Base-by-base conservation (phyloP, 2,888 invertebrate species). In the Drosophila neonasuta region DNA sequence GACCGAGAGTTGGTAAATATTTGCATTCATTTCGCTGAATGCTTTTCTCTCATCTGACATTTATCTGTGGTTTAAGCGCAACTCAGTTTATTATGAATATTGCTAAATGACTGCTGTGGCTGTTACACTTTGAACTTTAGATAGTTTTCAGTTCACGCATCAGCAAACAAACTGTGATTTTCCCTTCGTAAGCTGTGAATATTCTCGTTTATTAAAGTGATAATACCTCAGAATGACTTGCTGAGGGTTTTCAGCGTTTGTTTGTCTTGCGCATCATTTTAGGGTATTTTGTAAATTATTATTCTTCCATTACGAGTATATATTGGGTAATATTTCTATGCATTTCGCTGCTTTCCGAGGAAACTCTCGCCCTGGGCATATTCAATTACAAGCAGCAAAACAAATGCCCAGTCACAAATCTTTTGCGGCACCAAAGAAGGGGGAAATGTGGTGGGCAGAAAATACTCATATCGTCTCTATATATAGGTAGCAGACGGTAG, bases 361-460 rank as follows among this genome's bases (percentile, higher is more conserved):
- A 34, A n/a, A 29, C 17, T 34, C 46, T 13, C 34, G 34, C 36
- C 46, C 8, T 13, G 32, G 24, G 57, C 61, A 67, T 64, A 72
- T 83, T 86, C 86, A 86, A 80, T 80, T 83, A 83, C 64, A 70
- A 17, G 48, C 56, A 10, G 51, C 64, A 64, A 59, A 83, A 86
- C 68, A 80, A 86, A 83, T 86, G 78, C 45, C 24, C 60, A 67
- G 65, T 55, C 71, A 83, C 83, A 83, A 80, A 80, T 80, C 86
- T 77, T 74, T 24, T 52, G 46, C 29, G 11, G 15, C 34, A 46
- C 10, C 15, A 13, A 15, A 13, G 2, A 15, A 39, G 13, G 24
- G 55, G 34, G 20, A 34, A 20, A 10, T n/a, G 24, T 10, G 15
- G 15, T n/a, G 36, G n/a, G 6, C 36, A n/a, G 36, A 11, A 24